These are phyloP conservation scores for Ammodytes marinus DNA, from an alignment of 2,113 vertebrate species.

Conservation along the genomic window DNA sequence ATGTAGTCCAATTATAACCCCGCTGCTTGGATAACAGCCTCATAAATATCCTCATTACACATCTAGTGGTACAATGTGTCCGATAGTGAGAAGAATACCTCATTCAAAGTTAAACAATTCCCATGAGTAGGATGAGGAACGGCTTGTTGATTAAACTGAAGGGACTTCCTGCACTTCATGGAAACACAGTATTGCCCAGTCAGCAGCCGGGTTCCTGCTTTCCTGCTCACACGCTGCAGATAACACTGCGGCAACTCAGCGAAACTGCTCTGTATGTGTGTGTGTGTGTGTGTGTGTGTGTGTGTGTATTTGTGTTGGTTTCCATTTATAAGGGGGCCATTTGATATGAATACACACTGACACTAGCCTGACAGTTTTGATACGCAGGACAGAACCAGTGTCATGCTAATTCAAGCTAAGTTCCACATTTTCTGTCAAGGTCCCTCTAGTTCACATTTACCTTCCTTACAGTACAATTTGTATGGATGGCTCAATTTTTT, in stretches of 20 bases:
- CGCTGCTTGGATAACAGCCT: not conserved
- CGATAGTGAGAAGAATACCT: conserved; percentile 38
- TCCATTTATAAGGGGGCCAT: too few relatives aligned
- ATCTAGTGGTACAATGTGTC: conserved; percentile 8
- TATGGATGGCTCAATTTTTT: too few relatives aligned
- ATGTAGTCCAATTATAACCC: not conserved
- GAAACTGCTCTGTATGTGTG: conserved; percentile 24
- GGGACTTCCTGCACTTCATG: conserved; percentile 66
- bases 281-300: conserved; percentile 22
- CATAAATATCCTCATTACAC: not conserved
- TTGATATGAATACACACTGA: too few relatives aligned
- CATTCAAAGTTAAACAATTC: conserved; percentile 48
- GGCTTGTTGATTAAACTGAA: conserved; percentile 35
- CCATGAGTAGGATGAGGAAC: conserved; percentile 34
- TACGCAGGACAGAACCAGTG: too few relatives aligned
- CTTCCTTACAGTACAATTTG: too few relatives aligned
- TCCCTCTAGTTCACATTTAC: too few relatives aligned
- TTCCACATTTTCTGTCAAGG: too few relatives aligned
- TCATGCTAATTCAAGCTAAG: too few relatives aligned
- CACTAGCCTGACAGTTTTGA: too few relatives aligned
- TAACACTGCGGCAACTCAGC: conserved; percentile 64
- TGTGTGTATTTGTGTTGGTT: conserved; percentile 23
- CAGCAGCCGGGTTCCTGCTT: conserved; percentile 66
- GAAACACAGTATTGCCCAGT: conserved; percentile 64
- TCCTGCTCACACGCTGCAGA: conserved; percentile 57